These are phyloP conservation scores for Betta splendens DNA, from an alignment of 2,797 vertebrate genomes.

Conservation along the genomic window DNA sequence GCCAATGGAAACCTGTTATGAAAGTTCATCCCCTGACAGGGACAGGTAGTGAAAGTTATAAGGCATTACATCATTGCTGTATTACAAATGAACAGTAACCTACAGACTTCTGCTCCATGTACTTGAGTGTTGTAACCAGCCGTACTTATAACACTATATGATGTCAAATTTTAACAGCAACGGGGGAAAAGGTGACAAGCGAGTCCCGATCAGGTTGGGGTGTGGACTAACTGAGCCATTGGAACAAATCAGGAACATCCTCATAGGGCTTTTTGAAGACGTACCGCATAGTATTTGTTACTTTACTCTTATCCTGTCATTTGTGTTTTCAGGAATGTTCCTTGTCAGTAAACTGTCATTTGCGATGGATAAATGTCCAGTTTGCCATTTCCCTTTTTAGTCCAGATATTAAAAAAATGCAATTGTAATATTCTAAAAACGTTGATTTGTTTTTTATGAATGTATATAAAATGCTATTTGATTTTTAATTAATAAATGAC, in stretches of 20 bases:
- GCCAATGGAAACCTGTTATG: conserved; percentile 39
- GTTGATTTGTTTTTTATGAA: conserved; percentile 55
- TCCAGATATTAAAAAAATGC: conserved; percentile 34
- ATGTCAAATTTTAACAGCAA: conserved; percentile 27
- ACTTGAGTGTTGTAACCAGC: conserved; percentile 30
- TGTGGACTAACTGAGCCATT: conserved; percentile 52
- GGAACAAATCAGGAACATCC: conserved; percentile 39
- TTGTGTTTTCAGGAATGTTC: conserved; percentile 33
- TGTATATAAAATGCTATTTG: conserved; percentile 65
- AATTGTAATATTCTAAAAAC: conserved; percentile 48
- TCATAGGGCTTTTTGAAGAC: conserved; percentile 19
- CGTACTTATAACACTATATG: conserved; percentile 17
- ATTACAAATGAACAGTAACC: conserved; percentile 17
- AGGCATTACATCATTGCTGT: conserved; percentile 7
- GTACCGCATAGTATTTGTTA: conserved; percentile 35
- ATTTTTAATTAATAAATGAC: conserved; percentile 76
- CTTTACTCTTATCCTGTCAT: conserved; percentile 6
- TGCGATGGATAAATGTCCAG: conserved; percentile 43
- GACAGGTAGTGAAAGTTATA: conserved; percentile 3
- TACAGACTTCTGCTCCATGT: conserved; percentile 4
- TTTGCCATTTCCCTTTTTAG: conserved; percentile 31
- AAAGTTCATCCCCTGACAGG: conserved; percentile 25
- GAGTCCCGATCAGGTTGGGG: not conserved
- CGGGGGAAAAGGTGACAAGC: not conserved
- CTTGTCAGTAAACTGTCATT: conserved; percentile 27